phyloP scores from a whole-genome alignment of 2,888 invertebrate genomes.

The Oscheius onirici region DNA sequence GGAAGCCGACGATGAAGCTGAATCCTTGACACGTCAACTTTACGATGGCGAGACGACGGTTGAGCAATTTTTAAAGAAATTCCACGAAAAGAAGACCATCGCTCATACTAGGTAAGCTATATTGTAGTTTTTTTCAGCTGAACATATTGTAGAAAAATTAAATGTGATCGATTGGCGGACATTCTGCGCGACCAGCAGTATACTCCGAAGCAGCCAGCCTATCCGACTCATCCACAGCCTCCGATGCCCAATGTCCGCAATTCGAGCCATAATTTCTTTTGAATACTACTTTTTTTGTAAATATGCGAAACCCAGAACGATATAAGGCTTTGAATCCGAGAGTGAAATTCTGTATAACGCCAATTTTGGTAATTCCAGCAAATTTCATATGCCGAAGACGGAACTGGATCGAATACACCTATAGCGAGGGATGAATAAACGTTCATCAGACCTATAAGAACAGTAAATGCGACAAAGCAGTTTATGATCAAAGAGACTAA shows the following conservation, averaged over 20 bases:
- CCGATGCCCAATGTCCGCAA: not conserved
- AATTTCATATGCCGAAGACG: too few species aligned
- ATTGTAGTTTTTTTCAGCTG: conserved; percentile 64
- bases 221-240: not conserved
- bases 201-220: not conserved
- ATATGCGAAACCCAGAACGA: too few species aligned
- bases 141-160: conserved; percentile 80
- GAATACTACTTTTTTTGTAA: not conserved
- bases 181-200: conserved; percentile 70
- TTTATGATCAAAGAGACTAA: conserved; percentile 18
- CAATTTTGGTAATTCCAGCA: too few species aligned
- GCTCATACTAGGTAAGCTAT: conserved; percentile 77
- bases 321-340: too few species aligned
- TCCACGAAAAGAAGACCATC: conserved; percentile 81
- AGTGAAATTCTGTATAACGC: too few species aligned
- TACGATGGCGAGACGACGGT: conserved; percentile 79
- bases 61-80: conserved; percentile 87
- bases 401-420: too few species aligned
- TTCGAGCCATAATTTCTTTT: conserved; percentile 12
- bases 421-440: conserved; percentile 4
- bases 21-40: conserved; percentile 82
- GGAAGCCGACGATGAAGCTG: conserved; percentile 91
- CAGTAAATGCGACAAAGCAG: conserved; percentile 8
- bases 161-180: conserved; percentile 88
- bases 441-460: conserved; percentile 19